These are phyloP conservation scores for Enteromius anoplus DNA, from an alignment of 2,797 vertebrate species.

Conservation along the genomic window DNA sequence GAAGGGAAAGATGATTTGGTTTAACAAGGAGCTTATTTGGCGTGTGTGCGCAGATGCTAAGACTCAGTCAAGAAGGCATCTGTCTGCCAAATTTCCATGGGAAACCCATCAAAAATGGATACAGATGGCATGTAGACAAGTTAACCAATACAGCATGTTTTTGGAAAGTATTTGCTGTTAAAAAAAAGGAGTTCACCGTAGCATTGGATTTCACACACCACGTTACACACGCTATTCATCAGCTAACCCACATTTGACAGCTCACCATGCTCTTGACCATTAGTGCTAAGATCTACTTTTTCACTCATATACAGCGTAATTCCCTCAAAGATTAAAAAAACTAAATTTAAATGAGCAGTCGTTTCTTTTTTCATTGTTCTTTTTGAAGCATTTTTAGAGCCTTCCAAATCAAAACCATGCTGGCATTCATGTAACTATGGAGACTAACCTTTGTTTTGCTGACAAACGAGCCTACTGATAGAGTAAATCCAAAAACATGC, in stretches of 20 bases:
- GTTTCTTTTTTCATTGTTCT: slow-evolving; percentile 45
- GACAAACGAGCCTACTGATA: slow-evolving; percentile 27
- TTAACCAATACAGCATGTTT: slow-evolving; percentile 57
- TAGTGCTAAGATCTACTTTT: slow-evolving; percentile 13
- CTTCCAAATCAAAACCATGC: slow-evolving; percentile 67
- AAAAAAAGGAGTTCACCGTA: slow-evolving; percentile 6
- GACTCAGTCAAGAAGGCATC: slow-evolving; percentile 39
- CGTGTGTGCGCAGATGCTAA: slow-evolving; percentile 50
- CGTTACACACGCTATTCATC: slow-evolving; percentile 24
- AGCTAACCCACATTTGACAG: slow-evolving; percentile 44
- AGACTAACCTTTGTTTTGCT: slow-evolving; percentile 68
- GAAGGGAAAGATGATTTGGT: slow-evolving; percentile 72
- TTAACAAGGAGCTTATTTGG: slow-evolving; percentile 72
- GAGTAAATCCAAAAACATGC: slow-evolving; percentile 3
- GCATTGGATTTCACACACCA: slow-evolving; percentile 30
- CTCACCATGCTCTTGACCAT: slow-evolving; percentile 2
- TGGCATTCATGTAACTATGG: slow-evolving; percentile 67
- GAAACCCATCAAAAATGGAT: slow-evolving; percentile 68
- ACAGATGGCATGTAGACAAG: slow-evolving; percentile 61
- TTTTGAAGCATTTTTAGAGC: slow-evolving; percentile 59
- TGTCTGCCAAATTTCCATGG: slow-evolving; percentile 75
- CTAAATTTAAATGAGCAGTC: slow-evolving; percentile 50
- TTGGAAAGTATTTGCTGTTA: neutral
- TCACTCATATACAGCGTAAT: slow-evolving; percentile 24
- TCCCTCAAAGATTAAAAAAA: slow-evolving; percentile 26